These are phyloP conservation scores for Plumapathes pennacea DNA, from an alignment of 92 coral and sea anemone genomes.

Conservation along the genomic window DNA sequence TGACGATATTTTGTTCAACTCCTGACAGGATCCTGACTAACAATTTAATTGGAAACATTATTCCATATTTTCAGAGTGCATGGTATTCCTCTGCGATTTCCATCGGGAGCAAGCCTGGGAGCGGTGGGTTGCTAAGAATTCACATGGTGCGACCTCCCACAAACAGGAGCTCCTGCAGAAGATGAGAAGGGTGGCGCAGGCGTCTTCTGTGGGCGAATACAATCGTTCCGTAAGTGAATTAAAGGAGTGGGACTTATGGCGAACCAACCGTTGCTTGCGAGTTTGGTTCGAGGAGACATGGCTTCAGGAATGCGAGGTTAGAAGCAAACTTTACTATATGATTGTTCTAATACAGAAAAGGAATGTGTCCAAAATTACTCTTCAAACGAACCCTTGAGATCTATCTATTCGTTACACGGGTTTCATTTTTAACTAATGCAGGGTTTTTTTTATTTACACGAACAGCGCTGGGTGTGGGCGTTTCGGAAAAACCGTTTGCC, in stretches of 20 bases:
- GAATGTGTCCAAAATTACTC: too few species aligned
- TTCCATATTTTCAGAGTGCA: slow-evolving; percentile 39
- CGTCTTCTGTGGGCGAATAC: slow-evolving; percentile 12
- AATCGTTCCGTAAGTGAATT: slow-evolving; percentile 26
- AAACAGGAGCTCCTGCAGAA: slow-evolving; percentile 20
- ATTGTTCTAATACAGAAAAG: too few species aligned
- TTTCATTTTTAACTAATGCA: too few species aligned
- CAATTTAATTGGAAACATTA: too few species aligned
- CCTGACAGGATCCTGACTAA: too few species aligned
- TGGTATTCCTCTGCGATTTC: slow-evolving; percentile 53
- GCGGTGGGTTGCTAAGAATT: slow-evolving; percentile 40
- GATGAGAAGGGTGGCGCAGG: slow-evolving; percentile 20
- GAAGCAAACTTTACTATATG: too few species aligned
- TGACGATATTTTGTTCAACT: too few species aligned
- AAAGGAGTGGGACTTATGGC: slow-evolving; percentile 27
- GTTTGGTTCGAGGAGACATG: slow-evolving; percentile 52
- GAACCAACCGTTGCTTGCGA: slow-evolving; percentile 4
- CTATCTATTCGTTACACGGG: too few species aligned
- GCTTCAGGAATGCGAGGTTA: slow-evolving; percentile 38
- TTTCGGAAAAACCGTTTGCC: slow-evolving; percentile 31
- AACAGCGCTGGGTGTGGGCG: slow-evolving; percentile 55
- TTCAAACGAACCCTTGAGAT: too few species aligned
- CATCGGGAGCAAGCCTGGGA: slow-evolving; percentile 67
- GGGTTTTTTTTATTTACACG: too few species aligned
- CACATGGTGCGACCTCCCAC: slow-evolving; percentile 15